These are phyloP conservation scores for Gortyna flavago DNA, from an alignment of 2,888 invertebrate species.

Conservation along the genomic window DNA sequence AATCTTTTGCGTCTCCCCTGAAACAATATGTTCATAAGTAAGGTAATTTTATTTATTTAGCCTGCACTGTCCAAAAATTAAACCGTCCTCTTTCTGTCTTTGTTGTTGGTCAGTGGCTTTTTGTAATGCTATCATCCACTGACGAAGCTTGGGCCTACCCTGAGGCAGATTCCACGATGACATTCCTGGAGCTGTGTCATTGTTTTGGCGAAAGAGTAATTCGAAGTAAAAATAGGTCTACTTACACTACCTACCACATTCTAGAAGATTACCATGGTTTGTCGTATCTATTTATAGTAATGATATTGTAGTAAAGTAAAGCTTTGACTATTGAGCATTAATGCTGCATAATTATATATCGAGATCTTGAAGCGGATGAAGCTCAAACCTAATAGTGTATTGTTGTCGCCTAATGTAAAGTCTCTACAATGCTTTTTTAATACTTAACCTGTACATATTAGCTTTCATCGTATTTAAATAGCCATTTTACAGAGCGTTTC, in stretches of 20 bases:
- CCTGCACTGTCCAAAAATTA: neutral
- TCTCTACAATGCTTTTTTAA: constrained; percentile 1
- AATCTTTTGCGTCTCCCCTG: constrained; percentile 91
- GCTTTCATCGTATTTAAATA: neutral
- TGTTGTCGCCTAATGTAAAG: constrained; percentile 9
- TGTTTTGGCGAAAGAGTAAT: neutral
- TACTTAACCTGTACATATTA: neutral
- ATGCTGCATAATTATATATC: neutral
- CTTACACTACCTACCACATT: neutral
- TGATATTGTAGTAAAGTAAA: neutral
- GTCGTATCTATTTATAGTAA: neutral
- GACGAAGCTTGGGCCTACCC: neutral
- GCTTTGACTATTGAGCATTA: neutral
- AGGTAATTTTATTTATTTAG: neutral
- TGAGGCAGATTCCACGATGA: neutral
- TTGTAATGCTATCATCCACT: neutral
- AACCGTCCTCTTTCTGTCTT: neutral
- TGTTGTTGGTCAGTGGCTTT: neutral
- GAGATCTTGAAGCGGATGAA: neutral
- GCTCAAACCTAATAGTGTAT: constrained; percentile 12
- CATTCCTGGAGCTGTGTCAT: neutral
- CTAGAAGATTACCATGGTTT: too few species aligned
- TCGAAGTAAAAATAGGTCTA: neutral
- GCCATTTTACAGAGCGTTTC: neutral
- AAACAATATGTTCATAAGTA: constrained; percentile 38